These are phyloP conservation scores for Agapornis roseicollis DNA, from an alignment of 2,113 vertebrate genomes.

Conservation along the genomic window DNA sequence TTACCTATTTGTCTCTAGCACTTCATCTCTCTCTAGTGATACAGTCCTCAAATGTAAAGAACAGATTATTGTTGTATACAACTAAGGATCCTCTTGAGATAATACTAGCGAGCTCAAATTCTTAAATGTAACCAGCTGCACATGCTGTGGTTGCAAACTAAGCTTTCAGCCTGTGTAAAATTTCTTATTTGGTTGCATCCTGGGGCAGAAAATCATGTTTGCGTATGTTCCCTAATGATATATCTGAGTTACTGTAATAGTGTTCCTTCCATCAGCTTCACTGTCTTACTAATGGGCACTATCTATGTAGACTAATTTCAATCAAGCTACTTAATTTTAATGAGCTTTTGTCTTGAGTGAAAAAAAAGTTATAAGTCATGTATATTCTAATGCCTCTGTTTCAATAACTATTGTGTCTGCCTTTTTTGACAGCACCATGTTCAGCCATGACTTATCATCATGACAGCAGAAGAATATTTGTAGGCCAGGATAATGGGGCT, in stretches of 20 bases:
- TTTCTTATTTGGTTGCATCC: background rate
- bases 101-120: background rate
- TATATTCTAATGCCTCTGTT: background rate
- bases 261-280: background rate
- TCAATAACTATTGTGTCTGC: background rate
- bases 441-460: slow-evolving; percentile 94
- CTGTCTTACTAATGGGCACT: background rate
- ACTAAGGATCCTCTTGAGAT: background rate
- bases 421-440: slow-evolving; percentile 83
- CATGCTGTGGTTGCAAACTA: background rate
- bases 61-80: background rate
- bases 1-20: background rate
- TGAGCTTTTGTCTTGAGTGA: background rate
- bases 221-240: background rate
- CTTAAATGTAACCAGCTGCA: background rate
- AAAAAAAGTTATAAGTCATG: background rate
- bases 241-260: background rate
- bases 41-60: background rate
- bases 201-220: background rate
- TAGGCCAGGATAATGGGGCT: slow-evolving; percentile 95
- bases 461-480: slow-evolving; percentile 92
- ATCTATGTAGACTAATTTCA: background rate
- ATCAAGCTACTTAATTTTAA: background rate
- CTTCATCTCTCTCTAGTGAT: background rate
- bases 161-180: background rate